phyloP scores from a whole-genome alignment of 2,888 invertebrate genomes.

The Aquatica leii region DNA sequence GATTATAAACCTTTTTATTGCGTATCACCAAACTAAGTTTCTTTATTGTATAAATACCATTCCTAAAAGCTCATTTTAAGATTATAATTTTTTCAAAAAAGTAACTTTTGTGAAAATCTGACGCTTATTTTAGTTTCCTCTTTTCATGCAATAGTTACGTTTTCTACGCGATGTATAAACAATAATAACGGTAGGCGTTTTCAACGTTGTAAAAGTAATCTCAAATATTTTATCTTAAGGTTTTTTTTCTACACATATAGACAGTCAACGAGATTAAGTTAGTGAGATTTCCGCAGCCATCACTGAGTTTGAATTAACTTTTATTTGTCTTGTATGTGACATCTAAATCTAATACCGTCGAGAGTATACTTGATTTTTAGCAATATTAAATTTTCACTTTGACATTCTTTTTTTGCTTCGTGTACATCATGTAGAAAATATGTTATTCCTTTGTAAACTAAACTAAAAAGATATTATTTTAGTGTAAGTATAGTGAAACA shows the following conservation, averaged over 20 bases:
- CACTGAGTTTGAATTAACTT: conserved; percentile 5
- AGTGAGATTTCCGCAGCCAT: conserved; percentile 1
- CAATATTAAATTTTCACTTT: conserved; percentile 6
- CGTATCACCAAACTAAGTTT: no score
- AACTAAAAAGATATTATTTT: conserved; percentile 15
- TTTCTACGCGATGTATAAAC: no score
- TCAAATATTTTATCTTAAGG: no score
- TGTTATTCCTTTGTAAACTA: not conserved
- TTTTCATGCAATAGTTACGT: no score
- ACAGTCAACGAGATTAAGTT: conserved; percentile 8
- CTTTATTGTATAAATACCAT: no score
- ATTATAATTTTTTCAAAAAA: no score
- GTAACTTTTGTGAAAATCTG: no score
- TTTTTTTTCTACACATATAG: not conserved
- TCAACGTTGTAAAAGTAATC: no score
- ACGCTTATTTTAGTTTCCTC: no score
- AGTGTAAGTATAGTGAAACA: conserved; percentile 3
- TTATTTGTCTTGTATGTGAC: conserved; percentile 10
- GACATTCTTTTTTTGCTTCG: not conserved
- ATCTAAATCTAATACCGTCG: conserved; percentile 4
- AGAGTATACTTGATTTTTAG: conserved; percentile 3
- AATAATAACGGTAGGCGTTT: no score
- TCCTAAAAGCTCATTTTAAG: no score
- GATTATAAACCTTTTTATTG: no score
- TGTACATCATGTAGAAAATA: not conserved